These are phyloP conservation scores for Melieria crassipennis DNA, from an alignment of 2,888 invertebrate genomes.

Conservation along the genomic window DNA sequence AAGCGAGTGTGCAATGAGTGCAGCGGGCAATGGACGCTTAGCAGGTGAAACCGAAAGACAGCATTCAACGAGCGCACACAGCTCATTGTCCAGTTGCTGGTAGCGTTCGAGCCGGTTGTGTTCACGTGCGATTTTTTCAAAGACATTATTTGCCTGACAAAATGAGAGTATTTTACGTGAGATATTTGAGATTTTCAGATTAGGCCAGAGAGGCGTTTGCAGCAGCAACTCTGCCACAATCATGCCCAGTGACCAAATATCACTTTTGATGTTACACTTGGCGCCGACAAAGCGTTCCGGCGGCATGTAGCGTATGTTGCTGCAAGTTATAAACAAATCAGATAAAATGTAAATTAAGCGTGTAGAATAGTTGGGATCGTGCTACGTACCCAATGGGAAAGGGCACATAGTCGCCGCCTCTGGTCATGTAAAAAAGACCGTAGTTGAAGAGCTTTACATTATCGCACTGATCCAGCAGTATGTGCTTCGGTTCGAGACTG, in stretches of 20 bases:
- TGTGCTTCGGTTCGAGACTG: conserved; percentile 83
- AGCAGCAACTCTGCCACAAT: conserved; percentile 83
- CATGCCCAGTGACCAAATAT: conserved; percentile 95
- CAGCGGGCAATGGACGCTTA: conserved; percentile 70
- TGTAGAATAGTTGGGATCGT: conserved; percentile 5
- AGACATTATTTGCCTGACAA: conserved; percentile 62
- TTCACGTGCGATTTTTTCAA: conserved; percentile 81
- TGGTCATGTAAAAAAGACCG: conserved; percentile 93
- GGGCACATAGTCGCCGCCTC: conserved; percentile 83
- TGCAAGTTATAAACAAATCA: conserved; percentile 54
- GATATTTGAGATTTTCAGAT: conserved; percentile 77
- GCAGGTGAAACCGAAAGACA: conserved; percentile 77
- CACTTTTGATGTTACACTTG: conserved; percentile 80
- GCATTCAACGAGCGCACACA: conserved; percentile 72
- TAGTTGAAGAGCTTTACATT: conserved; percentile 89
- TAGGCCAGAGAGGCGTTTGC: conserved; percentile 76
- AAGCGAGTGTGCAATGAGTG: conserved; percentile 69
- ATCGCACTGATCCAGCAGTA: conserved; percentile 77
- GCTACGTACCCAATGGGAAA: conserved; percentile 83
- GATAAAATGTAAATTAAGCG: conserved; percentile 24
- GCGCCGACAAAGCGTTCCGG: conserved; percentile 80
- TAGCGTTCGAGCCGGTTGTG: conserved; percentile 71
- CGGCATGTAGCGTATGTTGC: conserved; percentile 80
- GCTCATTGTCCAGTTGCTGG: conserved; percentile 47
- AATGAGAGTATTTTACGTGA: conserved; percentile 78